Evolutionary conservation across 92 coral and sea anemone genomes (phyloP), one percentile per base, ranked within the genome.

Genomic region (Galaxea fascicularis): DNA sequence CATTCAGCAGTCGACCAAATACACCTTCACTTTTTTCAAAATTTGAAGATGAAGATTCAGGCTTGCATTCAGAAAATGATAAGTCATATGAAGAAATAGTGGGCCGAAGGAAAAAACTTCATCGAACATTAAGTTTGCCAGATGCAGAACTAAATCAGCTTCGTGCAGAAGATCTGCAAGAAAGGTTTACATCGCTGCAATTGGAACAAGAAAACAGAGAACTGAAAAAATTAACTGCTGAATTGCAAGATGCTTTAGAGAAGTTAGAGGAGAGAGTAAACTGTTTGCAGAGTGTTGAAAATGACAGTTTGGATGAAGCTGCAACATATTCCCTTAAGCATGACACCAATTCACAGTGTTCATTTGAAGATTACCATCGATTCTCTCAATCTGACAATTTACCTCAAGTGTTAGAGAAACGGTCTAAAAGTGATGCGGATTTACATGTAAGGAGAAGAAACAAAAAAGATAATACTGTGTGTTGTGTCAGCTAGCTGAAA

Each of bases 171-270:
- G 99, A 97, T 72, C 89, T 97, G 0, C 93, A 97, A 68, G 98
- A 97, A 51, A 89, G 99, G 67, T 97, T 97, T 76, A 75, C 98
- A 11, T 87, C 97, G 8, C 89, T 97, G 60, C 99, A 97, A 44
- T 91, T 97, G 41, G 99, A 97, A 73, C 99, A 97, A 85, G 99
- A 97, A 73, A 97, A 97, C 77, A 80, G 92, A 53, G 98, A 88
- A 35, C 71, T 97, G 52, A 97, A 97, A 80, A 92, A 89, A 65
- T 86, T 97, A 28, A 97, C 99, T 15, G 92, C 77, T 39, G 98
- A 97, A 71, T 88, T 97, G 18, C 99, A 97, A 82, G 89, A 65
- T 49, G 99, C 99, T 8, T 87, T 97, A 51, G 99, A 95, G 89
- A 93, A 93, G 58, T 78, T 97, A 27, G 99, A 94, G 54, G 96